Conservation (phyloP, 2,888 invertebrate genomes). For the Apodemia duryi region DNA sequence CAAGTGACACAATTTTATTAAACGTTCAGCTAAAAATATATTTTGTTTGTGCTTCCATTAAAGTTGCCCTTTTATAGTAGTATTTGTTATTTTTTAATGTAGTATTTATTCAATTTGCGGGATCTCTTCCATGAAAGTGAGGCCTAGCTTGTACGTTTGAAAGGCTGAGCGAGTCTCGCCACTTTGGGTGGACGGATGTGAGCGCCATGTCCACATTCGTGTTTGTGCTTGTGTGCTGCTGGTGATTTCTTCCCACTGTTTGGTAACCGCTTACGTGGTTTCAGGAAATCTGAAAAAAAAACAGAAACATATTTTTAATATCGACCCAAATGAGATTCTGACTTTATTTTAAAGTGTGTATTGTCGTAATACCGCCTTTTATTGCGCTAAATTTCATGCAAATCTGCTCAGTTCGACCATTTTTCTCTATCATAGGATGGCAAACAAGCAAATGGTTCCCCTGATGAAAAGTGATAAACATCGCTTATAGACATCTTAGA, state of each 20-base stretch:
- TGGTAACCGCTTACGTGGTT: slow-evolving; percentile 81
- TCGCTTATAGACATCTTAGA: no score
- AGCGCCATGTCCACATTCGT: slow-evolving; percentile 66
- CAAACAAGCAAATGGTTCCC: no score
- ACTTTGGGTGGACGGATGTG: slow-evolving; percentile 73
- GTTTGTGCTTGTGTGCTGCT: slow-evolving; percentile 56
- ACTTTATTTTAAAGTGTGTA: no score
- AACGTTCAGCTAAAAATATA: neutral
- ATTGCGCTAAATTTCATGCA: no score
- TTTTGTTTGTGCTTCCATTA: slow-evolving; percentile 1
- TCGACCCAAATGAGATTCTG: neutral
- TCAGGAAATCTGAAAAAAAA: slow-evolving; percentile 82
- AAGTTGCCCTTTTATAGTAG: slow-evolving; percentile 23
- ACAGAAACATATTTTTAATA: slow-evolving; percentile 30
- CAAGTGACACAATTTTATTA: neutral
- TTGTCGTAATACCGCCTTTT: no score
- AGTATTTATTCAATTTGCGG: slow-evolving; percentile 41
- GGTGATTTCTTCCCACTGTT: slow-evolving; percentile 73
- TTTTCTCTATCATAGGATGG: no score
- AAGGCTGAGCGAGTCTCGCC: slow-evolving; percentile 60
- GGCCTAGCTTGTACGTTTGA: slow-evolving; percentile 69
- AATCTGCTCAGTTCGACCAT: no score
- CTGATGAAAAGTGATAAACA: no score
- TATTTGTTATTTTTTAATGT: neutral
- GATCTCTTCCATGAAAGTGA: slow-evolving; percentile 28